phyloP scores from a whole-genome alignment of 2,888 invertebrate genomes.

The Acanthosepion esculentum region DNA sequence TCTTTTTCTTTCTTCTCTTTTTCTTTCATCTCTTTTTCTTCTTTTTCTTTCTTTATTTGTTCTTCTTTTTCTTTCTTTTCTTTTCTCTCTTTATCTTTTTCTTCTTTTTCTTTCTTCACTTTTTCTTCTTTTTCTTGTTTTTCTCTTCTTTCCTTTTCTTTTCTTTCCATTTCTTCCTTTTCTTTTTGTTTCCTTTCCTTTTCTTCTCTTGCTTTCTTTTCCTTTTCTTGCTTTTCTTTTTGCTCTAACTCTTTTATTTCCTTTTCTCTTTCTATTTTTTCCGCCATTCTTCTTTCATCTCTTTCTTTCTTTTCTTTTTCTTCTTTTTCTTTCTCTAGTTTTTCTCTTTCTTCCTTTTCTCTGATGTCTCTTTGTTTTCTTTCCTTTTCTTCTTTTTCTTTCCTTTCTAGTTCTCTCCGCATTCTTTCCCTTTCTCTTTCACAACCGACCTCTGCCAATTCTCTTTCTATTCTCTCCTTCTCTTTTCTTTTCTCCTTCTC shows the following conservation, averaged over 20 bases:
- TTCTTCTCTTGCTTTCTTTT: background rate
- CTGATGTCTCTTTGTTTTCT: background rate
- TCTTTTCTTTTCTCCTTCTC: background rate
- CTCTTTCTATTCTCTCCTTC: background rate
- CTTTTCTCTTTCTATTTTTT: background rate
- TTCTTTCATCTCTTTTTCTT: background rate
- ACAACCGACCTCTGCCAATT: background rate
- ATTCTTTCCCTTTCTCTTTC: background rate
- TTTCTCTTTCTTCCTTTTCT: background rate
- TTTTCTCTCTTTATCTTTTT: background rate
- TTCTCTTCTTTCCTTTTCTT: background rate
- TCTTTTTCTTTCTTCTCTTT: background rate
- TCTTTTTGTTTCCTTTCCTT: background rate
- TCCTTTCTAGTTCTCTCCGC: background rate
- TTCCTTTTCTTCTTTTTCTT: background rate
- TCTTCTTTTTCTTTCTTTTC: background rate
- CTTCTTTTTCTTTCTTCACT: background rate
- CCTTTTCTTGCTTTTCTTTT: background rate
- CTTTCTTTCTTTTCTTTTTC: background rate
- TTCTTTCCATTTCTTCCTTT: background rate
- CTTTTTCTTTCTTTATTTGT: background rate
- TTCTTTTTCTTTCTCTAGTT: background rate
- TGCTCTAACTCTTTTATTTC: background rate
- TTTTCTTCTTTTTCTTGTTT: background rate
- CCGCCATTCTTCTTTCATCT: background rate